Evolutionary conservation across 1,140 invertebrate species (phyloP), one percentile per base, ranked within the genome.

Genomic region (Campoletis sonorensis): DNA sequence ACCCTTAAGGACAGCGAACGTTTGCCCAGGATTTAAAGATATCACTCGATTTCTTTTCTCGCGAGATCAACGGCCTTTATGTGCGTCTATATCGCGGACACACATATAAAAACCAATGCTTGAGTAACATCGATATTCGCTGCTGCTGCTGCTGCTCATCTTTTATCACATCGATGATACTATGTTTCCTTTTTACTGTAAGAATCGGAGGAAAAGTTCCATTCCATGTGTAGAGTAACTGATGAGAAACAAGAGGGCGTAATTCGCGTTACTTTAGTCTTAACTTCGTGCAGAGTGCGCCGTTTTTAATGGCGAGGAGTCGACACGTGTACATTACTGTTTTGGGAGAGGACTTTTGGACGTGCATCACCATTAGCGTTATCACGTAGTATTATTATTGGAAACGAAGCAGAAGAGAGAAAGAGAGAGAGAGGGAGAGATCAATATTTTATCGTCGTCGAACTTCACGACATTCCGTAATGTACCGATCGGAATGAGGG

Each of bases 291-390:
- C 4, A 1, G 54, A 18, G 18, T 5, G 5, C 3, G 54, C 54
- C 54, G 18, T 21, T 58, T 58, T 13, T 58, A 1, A 23, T 23
- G 13, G 5, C 18, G 4, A 2, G n/a, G 3, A 67, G 18, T 27
- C 21, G 7, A 27, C 54, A 67, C 23, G 21, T 23, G 13, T 70
- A 33, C 10, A 27, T 70, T 33, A 70, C 27, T 18, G 61, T 49
- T 23, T 61, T 37, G 16, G 15, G 7, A 58, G 27, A 64, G 3
- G 11, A 33, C 16, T 33, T 61, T 54, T 30, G 51, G 30, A 23
- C 54, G 54, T 64, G 54, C 73, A 77, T 77, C 73, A 77, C 73
- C 73, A 77, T 77, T 77, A 77, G 73, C 54, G 73, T 77, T 77
- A 77, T 77, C 73, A 77, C 73, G 16, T 27, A 23, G 33, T n/a